A percentile compares a stretch with the other conserved stretches of the same genome.
phyloP scores from a whole-genome alignment of 2,113 vertebrate genomes.

The Nothocercus nigrocapillus region DNA sequence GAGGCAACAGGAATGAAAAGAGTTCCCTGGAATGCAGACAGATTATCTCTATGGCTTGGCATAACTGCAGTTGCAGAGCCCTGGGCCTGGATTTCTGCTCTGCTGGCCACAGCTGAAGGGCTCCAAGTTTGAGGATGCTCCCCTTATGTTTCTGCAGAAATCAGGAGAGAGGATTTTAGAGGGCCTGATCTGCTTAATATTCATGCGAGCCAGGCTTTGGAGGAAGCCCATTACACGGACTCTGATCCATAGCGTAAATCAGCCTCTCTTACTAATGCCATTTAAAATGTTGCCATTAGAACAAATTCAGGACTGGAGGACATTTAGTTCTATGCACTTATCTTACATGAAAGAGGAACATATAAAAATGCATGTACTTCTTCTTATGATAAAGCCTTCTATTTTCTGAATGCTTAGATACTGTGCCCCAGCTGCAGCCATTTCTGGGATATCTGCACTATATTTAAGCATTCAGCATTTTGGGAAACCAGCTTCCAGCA shows the following conservation, averaged over 20 bases:
- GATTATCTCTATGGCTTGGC: neutral
- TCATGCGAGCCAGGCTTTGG: neutral
- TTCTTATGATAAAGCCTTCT: neutral
- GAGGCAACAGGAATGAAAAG: neutral
- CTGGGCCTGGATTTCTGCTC: accelerated
- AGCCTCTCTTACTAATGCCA: neutral
- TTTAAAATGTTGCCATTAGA: neutral
- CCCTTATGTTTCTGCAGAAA: neutral
- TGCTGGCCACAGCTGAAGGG: neutral
- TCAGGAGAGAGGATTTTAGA: neutral
- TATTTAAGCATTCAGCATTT: neutral
- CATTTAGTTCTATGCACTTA: neutral
- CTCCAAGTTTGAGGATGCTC: neutral
- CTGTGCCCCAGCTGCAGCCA: neutral
- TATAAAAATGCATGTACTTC: neutral
- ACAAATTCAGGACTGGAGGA: neutral
- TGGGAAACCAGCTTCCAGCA: constrained; percentile 3
- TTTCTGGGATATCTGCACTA: neutral
- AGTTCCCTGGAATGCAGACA: neutral
- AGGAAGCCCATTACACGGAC: neutral
- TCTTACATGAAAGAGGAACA: neutral
- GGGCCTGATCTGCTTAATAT: neutral
- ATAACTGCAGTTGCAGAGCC: neutral
- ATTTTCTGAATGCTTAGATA: neutral
- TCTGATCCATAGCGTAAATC: neutral